Percentiles rank a stretch among this genome's conserved stretches.
Evolutionary conservation across 2,797 vertebrate species (phyloP).

Genomic region (Chiropotes sagulatus): DNA sequence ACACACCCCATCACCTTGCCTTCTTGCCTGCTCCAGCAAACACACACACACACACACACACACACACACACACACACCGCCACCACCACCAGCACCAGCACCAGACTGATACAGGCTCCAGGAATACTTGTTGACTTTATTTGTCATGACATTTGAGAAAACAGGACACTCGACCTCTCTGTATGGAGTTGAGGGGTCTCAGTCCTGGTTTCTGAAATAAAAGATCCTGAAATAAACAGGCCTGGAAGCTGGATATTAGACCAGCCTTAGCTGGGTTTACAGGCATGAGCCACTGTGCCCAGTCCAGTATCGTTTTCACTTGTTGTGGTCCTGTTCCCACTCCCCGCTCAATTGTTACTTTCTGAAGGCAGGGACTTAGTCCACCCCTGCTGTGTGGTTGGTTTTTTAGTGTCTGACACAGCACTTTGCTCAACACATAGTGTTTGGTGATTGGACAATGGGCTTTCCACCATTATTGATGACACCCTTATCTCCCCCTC

Average conservation of each 20-base stretch:
- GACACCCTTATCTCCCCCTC: not conserved
- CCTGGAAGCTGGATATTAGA: not conserved
- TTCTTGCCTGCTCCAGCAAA: not conserved
- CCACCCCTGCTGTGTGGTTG: not conserved
- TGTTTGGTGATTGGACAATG: not conserved
- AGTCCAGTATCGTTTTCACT: not conserved
- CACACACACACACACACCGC: too few relatives aligned
- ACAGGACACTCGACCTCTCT: not conserved
- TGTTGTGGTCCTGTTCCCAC: not conserved
- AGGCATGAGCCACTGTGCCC: not conserved
- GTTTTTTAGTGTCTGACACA: not conserved
- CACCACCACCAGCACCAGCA: not conserved
- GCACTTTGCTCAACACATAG: not conserved
- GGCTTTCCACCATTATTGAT: not conserved
- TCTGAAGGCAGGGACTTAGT: not conserved
- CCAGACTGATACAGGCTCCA: not conserved
- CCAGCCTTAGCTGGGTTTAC: not conserved
- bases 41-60: not conserved
- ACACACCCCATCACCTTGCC: not conserved
- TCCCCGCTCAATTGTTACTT: not conserved
- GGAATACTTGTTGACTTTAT: not conserved
- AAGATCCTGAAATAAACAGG: not conserved
- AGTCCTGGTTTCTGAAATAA: conserved; percentile 20
- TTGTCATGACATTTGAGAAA: not conserved
- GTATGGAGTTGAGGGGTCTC: not conserved